These are phyloP conservation scores for Mormyrus hasselquistii DNA, from an alignment of 2,797 vertebrate genomes.

Conservation along the genomic window DNA sequence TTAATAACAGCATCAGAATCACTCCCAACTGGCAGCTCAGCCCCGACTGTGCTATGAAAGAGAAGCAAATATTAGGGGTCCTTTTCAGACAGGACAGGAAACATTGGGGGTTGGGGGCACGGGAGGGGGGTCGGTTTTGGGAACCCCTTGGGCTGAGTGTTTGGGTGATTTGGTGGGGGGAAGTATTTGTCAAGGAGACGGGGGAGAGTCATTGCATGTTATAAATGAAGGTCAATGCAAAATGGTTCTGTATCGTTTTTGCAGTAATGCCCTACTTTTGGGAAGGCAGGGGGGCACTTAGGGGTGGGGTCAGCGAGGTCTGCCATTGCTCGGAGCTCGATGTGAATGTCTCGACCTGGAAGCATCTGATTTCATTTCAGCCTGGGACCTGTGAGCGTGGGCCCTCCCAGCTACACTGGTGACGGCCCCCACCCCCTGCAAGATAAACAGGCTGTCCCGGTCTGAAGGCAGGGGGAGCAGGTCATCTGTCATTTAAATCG, in stretches of 20 bases:
- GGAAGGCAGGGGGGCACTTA: background rate
- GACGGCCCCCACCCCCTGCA: constrained; percentile 25
- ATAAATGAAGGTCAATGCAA: constrained; percentile 25
- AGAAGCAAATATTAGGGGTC: constrained; percentile 64
- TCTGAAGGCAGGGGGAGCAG: constrained; percentile 51
- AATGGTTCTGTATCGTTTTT: constrained; percentile 34
- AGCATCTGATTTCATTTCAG: constrained; percentile 34
- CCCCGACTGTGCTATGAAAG: constrained; percentile 48
- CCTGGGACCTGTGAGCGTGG: constrained; percentile 20
- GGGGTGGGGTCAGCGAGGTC: background rate
- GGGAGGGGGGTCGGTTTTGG: background rate
- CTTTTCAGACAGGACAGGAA: constrained; percentile 53
- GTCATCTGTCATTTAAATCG: constrained; percentile 46
- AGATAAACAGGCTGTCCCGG: constrained; percentile 41
- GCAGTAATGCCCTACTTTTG: background rate
- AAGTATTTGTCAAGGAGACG: constrained; percentile 6
- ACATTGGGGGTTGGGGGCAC: constrained; percentile 24
- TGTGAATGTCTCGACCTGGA: constrained; percentile 40
- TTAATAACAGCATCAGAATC: constrained; percentile 59
- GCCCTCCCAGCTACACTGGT: constrained; percentile 5
- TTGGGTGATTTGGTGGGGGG: constrained; percentile 1
- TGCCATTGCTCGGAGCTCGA: constrained; percentile 34
- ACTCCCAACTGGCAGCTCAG: constrained; percentile 44
- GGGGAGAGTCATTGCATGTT: constrained; percentile 18
- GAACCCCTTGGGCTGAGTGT: background rate